These are phyloP conservation scores for Laticauda colubrina DNA, from an alignment of 2,113 vertebrate genomes.

Conservation along the genomic window DNA sequence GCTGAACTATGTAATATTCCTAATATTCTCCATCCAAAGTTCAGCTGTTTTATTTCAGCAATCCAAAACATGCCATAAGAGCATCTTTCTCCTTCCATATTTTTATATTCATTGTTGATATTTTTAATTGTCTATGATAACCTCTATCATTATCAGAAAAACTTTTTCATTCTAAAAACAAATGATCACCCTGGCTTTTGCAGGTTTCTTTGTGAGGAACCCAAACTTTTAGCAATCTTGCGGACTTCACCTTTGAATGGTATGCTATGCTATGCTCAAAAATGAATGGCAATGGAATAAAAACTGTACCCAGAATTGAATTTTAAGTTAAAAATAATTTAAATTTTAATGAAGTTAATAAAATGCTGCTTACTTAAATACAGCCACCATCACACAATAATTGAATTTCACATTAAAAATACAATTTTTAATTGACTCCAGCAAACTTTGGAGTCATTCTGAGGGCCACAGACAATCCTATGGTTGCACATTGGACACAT, in stretches of 20 bases:
- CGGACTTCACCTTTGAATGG: neutral
- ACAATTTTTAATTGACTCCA: too few relatives aligned
- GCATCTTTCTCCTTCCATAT: neutral
- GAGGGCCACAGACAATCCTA: neutral
- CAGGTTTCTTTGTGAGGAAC: neutral
- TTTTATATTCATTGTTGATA: neutral
- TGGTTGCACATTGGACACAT: neutral
- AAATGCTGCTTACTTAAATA: neutral
- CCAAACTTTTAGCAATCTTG: neutral
- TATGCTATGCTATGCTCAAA: neutral
- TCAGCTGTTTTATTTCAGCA: neutral
- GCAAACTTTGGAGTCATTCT: neutral
- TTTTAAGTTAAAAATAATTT: neutral
- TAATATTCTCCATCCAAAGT: neutral
- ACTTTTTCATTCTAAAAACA: neutral
- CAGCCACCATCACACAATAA: neutral
- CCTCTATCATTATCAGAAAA: neutral
- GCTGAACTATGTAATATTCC: neutral
- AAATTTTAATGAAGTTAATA: neutral
- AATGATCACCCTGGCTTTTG: neutral
- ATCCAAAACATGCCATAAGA: neutral
- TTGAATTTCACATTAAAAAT: neutral
- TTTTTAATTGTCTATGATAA: neutral
- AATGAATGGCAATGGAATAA: neutral
- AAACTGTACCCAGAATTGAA: neutral